Conservation (phyloP, 2,888 invertebrate genomes). For the Phaedon cochleariae region DNA sequence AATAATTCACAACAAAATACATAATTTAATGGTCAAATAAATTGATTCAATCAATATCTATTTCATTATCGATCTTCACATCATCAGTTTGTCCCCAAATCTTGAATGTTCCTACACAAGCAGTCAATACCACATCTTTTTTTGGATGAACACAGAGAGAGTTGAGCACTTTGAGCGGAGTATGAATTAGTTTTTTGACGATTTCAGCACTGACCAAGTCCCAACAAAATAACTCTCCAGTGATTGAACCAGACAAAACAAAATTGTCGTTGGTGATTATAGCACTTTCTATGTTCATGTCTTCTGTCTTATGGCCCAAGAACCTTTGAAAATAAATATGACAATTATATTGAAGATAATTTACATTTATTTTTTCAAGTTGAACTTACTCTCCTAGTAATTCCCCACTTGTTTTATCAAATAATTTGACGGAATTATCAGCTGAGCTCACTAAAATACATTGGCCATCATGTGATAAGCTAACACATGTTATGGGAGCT, state of each 20-base stretch:
- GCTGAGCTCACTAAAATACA: constrained; percentile 88
- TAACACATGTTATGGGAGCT: constrained; percentile 84
- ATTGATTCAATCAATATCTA: background rate
- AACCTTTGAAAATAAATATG: constrained; percentile 68
- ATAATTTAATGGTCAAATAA: too few relatives aligned
- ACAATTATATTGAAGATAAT: too few relatives aligned
- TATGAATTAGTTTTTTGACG: constrained; percentile 65
- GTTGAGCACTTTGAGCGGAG: constrained; percentile 71
- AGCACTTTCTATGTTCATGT: constrained; percentile 88
- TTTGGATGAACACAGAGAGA: constrained; percentile 86
- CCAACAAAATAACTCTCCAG: constrained; percentile 88
- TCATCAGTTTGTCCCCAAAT: constrained; percentile 68
- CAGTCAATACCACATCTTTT: constrained; percentile 75
- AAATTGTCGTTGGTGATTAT: constrained; percentile 85
- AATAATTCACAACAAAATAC: too few relatives aligned
- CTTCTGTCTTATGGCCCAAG: constrained; percentile 81
- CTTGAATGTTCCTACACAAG: constrained; percentile 75
- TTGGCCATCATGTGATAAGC: constrained; percentile 91
- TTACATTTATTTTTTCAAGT: too few relatives aligned
- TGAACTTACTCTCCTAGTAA: constrained; percentile 70
- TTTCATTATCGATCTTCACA: background rate
- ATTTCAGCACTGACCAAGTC: constrained; percentile 83
- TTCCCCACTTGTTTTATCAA: constrained; percentile 89
- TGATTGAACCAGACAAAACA: constrained; percentile 89
- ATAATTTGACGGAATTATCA: constrained; percentile 81